A percentile compares a stretch with the other conserved stretches of the same genome.
phyloP scores from a whole-genome alignment of 2,113 vertebrate genomes.

The Odocoileus hemionus region DNA sequence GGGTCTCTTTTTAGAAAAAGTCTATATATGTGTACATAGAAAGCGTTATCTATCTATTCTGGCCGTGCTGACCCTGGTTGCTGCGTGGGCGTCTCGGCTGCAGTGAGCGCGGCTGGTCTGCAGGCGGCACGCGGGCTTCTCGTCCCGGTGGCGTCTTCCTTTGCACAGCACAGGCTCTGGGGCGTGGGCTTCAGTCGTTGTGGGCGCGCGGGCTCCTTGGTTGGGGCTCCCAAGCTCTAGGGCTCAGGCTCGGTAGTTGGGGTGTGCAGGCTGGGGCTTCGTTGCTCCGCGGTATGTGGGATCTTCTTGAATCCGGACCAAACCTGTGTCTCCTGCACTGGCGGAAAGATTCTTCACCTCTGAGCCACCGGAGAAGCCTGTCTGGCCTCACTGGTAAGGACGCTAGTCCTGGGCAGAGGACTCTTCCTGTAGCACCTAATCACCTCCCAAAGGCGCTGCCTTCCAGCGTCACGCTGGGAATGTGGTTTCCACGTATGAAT shows the following conservation, averaged over 20 bases:
- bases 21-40: neutral
- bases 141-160: accelerated
- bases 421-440: neutral
- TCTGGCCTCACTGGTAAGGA: neutral
- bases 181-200: neutral
- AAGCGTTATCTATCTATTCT: neutral
- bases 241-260: neutral
- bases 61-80: neutral
- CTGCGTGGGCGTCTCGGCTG: neutral
- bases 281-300: accelerated
- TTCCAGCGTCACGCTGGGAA: neutral
- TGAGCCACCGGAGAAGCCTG: neutral
- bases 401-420: too few relatives aligned
- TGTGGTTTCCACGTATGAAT: neutral
- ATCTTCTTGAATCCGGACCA: neutral
- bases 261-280: neutral
- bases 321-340: neutral
- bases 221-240: neutral
- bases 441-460: neutral
- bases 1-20: neutral
- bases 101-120: neutral
- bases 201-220: neutral
- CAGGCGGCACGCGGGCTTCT: accelerated
- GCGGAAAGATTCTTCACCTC: neutral
- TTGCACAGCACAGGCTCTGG: neutral